Evolutionary conservation across 2,113 vertebrate species (phyloP).

Genomic region (Dasyornis broadbenti): DNA sequence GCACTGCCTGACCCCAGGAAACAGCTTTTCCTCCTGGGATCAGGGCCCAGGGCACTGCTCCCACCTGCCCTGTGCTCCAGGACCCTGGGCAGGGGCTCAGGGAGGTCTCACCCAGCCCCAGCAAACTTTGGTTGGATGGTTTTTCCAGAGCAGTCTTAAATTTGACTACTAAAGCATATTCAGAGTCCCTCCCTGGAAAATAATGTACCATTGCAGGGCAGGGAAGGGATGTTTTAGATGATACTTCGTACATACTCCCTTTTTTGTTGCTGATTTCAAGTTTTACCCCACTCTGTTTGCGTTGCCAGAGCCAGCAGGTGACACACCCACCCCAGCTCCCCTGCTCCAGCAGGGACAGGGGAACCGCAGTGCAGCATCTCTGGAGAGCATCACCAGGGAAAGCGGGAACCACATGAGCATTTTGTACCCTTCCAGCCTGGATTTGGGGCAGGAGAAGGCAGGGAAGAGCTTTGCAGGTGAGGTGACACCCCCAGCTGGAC

Average conservation of each 20-base stretch:
- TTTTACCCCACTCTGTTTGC: rapidly evolving
- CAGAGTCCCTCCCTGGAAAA: background rate
- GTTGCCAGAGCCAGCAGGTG: background rate
- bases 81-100: background rate
- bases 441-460: background rate
- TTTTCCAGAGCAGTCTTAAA: background rate
- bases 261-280: background rate
- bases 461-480: background rate
- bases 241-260: background rate
- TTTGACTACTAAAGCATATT: background rate
- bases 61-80: background rate
- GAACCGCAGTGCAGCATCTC: rapidly evolving
- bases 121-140: background rate
- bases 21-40: background rate
- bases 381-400: background rate
- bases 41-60: background rate
- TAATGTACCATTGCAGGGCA: background rate
- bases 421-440: background rate
- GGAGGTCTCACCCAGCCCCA: background rate
- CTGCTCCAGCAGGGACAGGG: background rate
- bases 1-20: background rate
- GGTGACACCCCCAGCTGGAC: background rate
- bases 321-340: background rate
- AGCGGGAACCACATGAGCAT: rapidly evolving
- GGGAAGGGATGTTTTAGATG: background rate